Evolutionary conservation across 2,113 vertebrate genomes (phyloP).

Genomic region (Cinclus mexicanus): DNA sequence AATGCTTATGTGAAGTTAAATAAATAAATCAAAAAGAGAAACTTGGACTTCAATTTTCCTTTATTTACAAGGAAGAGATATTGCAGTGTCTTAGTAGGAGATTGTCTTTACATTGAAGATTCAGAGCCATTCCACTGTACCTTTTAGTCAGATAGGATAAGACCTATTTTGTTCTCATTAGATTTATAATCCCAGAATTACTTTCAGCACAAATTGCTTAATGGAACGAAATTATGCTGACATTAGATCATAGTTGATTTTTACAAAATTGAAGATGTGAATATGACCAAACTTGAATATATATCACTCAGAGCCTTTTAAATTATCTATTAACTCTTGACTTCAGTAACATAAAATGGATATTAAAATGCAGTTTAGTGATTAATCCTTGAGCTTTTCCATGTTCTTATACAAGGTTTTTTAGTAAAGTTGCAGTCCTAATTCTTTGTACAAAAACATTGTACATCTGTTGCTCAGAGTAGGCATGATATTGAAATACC

Average conservation of each 20-base stretch:
- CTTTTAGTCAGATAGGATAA: slow-evolving; percentile 1
- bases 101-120: not conserved
- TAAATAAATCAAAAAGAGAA: not conserved
- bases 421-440: slow-evolving; percentile 1
- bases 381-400: slow-evolving; percentile 30
- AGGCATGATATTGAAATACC: not conserved
- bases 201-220: slow-evolving; percentile 21
- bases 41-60: not conserved
- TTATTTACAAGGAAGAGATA: not conserved
- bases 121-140: not conserved
- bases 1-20: not conserved
- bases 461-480: slow-evolving; percentile 1
- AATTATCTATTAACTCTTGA: slow-evolving; percentile 32
- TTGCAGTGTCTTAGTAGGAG: rapidly evolving
- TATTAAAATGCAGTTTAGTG: slow-evolving; percentile 13
- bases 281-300: not conserved
- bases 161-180: slow-evolving; percentile 1
- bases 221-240: not conserved
- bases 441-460: not conserved
- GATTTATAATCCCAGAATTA: slow-evolving; percentile 19
- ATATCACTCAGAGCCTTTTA: not conserved
- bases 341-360: not conserved
- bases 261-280: not conserved
- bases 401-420: not conserved
- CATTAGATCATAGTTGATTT: not conserved